phyloP scores from a whole-genome alignment of 2,113 vertebrate species.

The Galeopterus variegatus region DNA sequence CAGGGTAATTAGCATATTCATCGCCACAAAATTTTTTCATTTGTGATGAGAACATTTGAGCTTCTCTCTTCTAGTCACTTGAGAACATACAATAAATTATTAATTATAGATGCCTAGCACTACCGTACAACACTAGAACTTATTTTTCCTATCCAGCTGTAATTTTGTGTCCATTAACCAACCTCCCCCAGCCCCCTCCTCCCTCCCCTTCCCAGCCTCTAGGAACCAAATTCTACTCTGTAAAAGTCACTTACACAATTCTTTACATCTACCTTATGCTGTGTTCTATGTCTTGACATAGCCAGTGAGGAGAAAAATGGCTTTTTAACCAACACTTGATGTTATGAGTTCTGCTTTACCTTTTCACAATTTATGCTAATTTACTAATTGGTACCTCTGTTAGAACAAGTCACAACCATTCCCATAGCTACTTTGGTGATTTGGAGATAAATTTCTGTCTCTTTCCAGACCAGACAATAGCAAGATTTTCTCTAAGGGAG shows the following conservation, averaged over 20 bases:
- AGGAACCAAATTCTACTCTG: too few relatives aligned
- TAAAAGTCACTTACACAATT: not conserved
- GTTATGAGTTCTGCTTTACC: not conserved
- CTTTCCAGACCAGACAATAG: slow-evolving; percentile 8
- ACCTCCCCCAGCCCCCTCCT: too few relatives aligned
- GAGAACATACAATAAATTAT: too few relatives aligned
- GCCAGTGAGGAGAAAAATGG: not conserved
- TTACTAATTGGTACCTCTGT: not conserved
- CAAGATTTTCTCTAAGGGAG: not conserved
- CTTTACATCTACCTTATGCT: not conserved
- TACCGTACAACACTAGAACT: too few relatives aligned
- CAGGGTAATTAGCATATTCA: too few relatives aligned
- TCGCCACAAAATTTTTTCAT: too few relatives aligned
- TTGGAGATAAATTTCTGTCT: not conserved
- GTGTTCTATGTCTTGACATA: not conserved
- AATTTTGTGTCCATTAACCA: too few relatives aligned
- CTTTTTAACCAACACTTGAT: not conserved
- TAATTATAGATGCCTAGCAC: too few relatives aligned
- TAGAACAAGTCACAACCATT: not conserved
- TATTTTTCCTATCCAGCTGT: too few relatives aligned
- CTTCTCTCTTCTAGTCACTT: too few relatives aligned
- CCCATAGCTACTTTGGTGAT: not conserved
- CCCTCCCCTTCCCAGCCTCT: too few relatives aligned
- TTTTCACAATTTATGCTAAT: not conserved
- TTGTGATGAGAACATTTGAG: too few relatives aligned